These are phyloP conservation scores for Cepaea nemoralis DNA, from an alignment of 1,140 invertebrate species.

Conservation along the genomic window DNA sequence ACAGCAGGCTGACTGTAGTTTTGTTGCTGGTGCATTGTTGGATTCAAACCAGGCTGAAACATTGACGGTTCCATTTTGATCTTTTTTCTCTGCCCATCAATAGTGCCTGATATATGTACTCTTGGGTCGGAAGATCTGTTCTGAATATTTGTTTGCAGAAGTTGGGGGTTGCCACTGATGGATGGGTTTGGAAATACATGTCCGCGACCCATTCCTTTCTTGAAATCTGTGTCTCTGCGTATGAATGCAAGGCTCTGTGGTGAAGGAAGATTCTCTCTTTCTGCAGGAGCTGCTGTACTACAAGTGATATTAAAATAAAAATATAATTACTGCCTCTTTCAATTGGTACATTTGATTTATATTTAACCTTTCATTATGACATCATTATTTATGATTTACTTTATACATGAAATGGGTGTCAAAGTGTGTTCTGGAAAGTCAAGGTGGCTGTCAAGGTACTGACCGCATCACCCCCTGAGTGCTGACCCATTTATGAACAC, in stretches of 20 bases:
- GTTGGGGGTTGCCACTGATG: neutral
- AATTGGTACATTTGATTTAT: too few relatives aligned
- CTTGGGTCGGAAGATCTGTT: neutral
- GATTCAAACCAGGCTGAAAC: neutral
- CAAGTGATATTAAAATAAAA: neutral
- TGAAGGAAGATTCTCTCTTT: slow-evolving; percentile 35
- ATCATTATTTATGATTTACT: too few relatives aligned
- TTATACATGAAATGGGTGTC: too few relatives aligned
- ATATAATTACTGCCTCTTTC: neutral
- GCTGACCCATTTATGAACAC: too few relatives aligned
- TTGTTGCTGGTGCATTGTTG: neutral
- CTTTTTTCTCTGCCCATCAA: slow-evolving; percentile 21
- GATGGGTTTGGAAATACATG: neutral
- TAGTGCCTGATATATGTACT: neutral
- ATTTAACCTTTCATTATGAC: too few relatives aligned
- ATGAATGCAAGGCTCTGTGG: slow-evolving; percentile 19
- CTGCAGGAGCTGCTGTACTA: slow-evolving; percentile 36
- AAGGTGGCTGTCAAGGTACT: too few relatives aligned
- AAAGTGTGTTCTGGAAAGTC: too few relatives aligned
- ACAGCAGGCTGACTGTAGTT: neutral
- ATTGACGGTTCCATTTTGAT: slow-evolving; percentile 4
- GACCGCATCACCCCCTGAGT: too few relatives aligned
- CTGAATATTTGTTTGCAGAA: neutral
- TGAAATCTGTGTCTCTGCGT: slow-evolving; percentile 8
- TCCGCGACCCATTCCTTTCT: neutral